A percentile compares a stretch with the other conserved stretches of the same genome.
Conservation (phyloP, 37 sponge, comb jelly and placozoan species). For the Amphimedon queenslandica region DNA sequence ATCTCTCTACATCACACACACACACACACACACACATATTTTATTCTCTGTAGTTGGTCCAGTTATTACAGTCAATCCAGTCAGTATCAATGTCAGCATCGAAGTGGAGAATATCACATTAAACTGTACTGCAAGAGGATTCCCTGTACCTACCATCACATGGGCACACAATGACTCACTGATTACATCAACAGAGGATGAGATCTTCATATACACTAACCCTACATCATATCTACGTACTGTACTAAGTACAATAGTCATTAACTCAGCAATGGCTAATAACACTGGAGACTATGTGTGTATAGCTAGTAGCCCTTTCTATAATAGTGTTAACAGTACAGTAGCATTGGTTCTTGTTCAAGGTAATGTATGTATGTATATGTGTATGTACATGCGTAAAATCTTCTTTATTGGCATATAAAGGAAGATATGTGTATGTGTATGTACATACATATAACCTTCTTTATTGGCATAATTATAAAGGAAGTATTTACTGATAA, state of each 20-base stretch:
- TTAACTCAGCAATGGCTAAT: conserved; percentile 14
- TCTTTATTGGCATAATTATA: too few species aligned
- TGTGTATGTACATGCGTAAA: background rate
- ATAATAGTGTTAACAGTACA: background rate
- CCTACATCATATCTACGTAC: background rate
- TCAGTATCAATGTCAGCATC: conserved; percentile 1
- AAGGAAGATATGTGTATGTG: background rate
- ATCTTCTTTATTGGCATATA: background rate
- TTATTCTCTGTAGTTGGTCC: too few species aligned
- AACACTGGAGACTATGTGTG: conserved; percentile 57
- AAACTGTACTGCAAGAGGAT: conserved; percentile 48
- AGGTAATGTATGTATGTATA: too few species aligned
- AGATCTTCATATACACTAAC: background rate
- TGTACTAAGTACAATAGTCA: conserved; percentile 6
- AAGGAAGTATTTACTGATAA: too few species aligned
- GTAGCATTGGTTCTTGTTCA: conserved; percentile 29
- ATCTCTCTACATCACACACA: too few species aligned
- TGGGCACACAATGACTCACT: conserved; percentile 57
- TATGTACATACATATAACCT: too few species aligned
- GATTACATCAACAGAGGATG: background rate
- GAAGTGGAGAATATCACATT: conserved; percentile 1
- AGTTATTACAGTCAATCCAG: conserved; percentile 3
- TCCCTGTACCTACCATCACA: conserved; percentile 27
- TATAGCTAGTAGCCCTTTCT: conserved; percentile 6
- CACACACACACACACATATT: too few species aligned